Percentiles rank a stretch among this genome's conserved stretches.
Evolutionary conservation across 2,113 vertebrate genomes (phyloP).

Genomic region (Phasianus colchicus): DNA sequence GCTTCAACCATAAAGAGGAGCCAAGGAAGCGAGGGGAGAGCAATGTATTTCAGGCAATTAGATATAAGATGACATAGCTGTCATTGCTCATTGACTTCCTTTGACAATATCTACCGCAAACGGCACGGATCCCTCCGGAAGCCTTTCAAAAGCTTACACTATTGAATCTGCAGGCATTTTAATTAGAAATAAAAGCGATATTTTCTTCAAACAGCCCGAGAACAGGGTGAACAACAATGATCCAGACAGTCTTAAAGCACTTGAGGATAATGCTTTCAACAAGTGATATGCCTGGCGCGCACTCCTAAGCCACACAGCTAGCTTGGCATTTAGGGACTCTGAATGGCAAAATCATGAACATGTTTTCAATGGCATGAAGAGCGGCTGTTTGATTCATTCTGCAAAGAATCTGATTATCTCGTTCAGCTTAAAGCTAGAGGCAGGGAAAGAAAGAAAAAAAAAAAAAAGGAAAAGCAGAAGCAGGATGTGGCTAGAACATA

Average conservation of each 20-base stretch:
- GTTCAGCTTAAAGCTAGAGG: background rate
- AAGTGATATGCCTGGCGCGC: background rate
- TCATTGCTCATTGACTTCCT: constrained; percentile 39
- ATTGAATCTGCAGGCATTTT: constrained; percentile 30
- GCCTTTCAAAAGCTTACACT: background rate
- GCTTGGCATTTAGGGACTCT: background rate
- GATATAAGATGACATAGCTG: constrained; percentile 17
- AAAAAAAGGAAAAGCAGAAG: background rate
- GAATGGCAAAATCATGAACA: background rate
- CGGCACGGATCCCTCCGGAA: background rate
- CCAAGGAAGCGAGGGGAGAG: background rate
- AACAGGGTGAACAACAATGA: background rate
- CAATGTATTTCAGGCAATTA: constrained; percentile 19
- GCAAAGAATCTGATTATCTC: background rate
- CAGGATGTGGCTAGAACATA: background rate
- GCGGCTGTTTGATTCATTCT: background rate
- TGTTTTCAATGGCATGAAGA: background rate
- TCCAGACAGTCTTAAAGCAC: background rate
- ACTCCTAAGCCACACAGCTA: rapidly evolving
- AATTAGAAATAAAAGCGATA: constrained; percentile 39
- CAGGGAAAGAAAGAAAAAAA: no score
- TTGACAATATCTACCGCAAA: constrained; percentile 15
- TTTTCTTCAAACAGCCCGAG: constrained; percentile 42
- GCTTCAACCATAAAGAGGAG: background rate
- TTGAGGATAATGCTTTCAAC: background rate